phyloP scores from a whole-genome alignment of 2,888 invertebrate species.

The Cantharis nigra region DNA sequence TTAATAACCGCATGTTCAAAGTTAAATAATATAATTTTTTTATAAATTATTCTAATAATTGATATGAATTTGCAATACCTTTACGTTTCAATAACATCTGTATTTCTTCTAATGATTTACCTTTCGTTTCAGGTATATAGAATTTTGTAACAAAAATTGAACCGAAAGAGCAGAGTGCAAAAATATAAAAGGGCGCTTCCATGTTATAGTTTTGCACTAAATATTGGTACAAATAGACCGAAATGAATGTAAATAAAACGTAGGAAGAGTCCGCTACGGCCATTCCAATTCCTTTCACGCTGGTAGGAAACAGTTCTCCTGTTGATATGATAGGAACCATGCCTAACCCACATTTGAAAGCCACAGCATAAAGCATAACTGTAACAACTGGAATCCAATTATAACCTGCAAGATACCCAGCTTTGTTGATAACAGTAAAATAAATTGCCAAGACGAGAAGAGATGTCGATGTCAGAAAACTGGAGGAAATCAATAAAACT shows the following conservation, averaged over 20 bases:
- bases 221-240: not conserved
- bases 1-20: too few species aligned
- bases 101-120: slow-evolving; percentile 7
- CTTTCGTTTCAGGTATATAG: slow-evolving; percentile 8
- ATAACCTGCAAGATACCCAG: not conserved
- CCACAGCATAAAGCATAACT: not conserved
- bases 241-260: not conserved
- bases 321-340: slow-evolving; percentile 1
- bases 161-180: not conserved
- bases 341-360: slow-evolving; percentile 2
- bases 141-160: not conserved
- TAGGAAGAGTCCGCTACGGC: not conserved
- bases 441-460: not conserved
- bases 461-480: not conserved
- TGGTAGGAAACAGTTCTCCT: slow-evolving; percentile 1
- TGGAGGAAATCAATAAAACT: slow-evolving; percentile 19
- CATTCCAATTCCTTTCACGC: slow-evolving; percentile 1
- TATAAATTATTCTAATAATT: not conserved
- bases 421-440: not conserved
- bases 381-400: not conserved
- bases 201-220: not conserved
- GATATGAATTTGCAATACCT: not conserved
- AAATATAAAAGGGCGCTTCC: not conserved
- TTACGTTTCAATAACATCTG: slow-evolving; percentile 2
- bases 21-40: too few species aligned